phyloP scores from a whole-genome alignment of 92 coral and sea anemone species.

The Porites divaricata region DNA sequence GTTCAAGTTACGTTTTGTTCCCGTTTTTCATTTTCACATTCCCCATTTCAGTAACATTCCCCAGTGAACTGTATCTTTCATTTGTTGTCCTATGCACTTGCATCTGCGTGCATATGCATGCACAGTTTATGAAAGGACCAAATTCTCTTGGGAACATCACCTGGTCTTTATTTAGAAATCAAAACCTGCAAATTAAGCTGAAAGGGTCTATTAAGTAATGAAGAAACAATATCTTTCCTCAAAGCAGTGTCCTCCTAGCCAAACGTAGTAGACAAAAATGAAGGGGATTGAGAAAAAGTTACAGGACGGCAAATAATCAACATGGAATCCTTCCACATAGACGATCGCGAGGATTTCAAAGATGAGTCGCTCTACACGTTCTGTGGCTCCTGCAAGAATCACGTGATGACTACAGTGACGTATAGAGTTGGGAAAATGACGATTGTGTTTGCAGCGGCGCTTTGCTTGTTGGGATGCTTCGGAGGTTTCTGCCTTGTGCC shows the following conservation, averaged over 20 bases:
- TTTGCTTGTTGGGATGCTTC: slow-evolving; percentile 73
- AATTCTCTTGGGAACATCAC: too few relatives aligned
- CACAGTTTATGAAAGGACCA: too few relatives aligned
- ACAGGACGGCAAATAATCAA: neutral
- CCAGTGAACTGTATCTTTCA: too few relatives aligned
- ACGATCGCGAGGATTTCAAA: slow-evolving; percentile 68
- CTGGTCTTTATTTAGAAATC: too few relatives aligned
- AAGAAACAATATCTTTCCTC: neutral
- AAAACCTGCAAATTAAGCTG: too few relatives aligned
- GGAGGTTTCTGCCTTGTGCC: slow-evolving; percentile 84
- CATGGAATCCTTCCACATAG: slow-evolving; percentile 19
- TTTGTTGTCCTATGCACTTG: too few relatives aligned
- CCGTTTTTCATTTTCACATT: too few relatives aligned
- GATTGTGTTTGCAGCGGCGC: slow-evolving; percentile 63
- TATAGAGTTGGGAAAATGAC: slow-evolving; percentile 72
- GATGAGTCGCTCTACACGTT: slow-evolving; percentile 81
- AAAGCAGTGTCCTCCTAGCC: slow-evolving; percentile 11
- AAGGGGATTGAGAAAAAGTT: slow-evolving; percentile 6
- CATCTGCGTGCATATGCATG: too few relatives aligned
- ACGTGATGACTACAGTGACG: slow-evolving; percentile 70
- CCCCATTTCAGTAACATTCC: too few relatives aligned
- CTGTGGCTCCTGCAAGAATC: slow-evolving; percentile 87
- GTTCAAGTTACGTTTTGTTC: too few relatives aligned
- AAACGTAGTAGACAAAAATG: slow-evolving; percentile 8
- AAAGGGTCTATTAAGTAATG: too few relatives aligned